phyloP scores from a whole-genome alignment of 2,797 vertebrate species.

The Eurystomus glaucurus region DNA sequence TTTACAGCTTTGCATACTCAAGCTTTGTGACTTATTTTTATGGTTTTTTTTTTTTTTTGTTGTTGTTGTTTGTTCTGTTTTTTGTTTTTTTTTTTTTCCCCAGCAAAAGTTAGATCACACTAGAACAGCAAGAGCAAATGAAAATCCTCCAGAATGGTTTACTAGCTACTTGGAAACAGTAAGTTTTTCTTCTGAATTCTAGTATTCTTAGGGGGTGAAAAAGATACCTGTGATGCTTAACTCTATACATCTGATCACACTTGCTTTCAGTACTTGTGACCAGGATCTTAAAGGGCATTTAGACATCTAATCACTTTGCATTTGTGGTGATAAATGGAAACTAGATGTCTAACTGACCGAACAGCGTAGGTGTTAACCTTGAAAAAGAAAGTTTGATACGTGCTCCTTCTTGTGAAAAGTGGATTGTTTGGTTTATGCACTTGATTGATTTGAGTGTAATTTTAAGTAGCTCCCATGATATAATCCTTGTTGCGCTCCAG shows the following conservation, averaged over 20 bases:
- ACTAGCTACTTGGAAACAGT: conserved; percentile 96
- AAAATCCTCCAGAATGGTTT: conserved; percentile 95
- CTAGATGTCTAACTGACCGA: not conserved
- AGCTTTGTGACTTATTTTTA: not conserved
- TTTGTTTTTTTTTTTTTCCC: not conserved
- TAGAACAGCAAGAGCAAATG: conserved; percentile 82
- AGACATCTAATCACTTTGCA: not conserved
- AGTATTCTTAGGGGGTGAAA: not conserved
- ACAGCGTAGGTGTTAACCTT: not conserved
- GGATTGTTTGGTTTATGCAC: not conserved
- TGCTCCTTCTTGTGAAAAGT: not conserved
- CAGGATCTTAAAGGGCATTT: not conserved
- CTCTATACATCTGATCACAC: not conserved
- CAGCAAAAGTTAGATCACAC: conserved; percentile 38
- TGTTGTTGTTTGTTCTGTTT: not conserved
- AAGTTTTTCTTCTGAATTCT: conserved; percentile 54
- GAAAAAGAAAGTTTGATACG: not conserved
- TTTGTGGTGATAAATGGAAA: not conserved
- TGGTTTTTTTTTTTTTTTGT: not conserved
- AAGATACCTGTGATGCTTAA: not conserved
- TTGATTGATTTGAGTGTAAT: not conserved
- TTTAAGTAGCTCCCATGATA: not conserved
- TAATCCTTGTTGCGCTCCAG: not conserved
- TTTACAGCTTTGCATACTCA: not conserved
- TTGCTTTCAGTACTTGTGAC: not conserved